These are phyloP conservation scores for Drosophila lini DNA, from an alignment of 1,140 invertebrate species.

Conservation along the genomic window DNA sequence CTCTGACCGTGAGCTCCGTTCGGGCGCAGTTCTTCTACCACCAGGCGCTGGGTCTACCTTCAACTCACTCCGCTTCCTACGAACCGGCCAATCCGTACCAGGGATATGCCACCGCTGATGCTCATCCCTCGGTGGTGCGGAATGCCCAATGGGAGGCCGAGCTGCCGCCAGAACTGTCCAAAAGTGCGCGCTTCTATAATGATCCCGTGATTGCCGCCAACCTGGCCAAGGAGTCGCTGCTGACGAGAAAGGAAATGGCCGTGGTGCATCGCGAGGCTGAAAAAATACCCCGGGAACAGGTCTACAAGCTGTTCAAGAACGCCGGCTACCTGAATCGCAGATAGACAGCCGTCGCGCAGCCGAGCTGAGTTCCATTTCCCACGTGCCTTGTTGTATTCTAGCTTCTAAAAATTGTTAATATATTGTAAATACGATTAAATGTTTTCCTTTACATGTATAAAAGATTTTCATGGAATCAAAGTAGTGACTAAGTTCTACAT, in stretches of 20 bases:
- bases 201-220: conserved; percentile 89
- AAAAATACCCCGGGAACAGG: conserved; percentile 90
- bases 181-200: conserved; percentile 88
- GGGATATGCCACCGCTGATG: conserved; percentile 75
- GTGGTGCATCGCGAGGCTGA: conserved; percentile 91
- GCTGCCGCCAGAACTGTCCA: conserved; percentile 87
- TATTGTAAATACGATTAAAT: conserved; percentile 55
- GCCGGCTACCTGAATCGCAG: conserved; percentile 86
- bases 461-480: conserved; percentile 9
- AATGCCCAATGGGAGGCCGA: conserved; percentile 87
- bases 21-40: conserved; percentile 74
- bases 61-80: conserved; percentile 17
- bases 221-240: conserved; percentile 91
- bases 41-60: conserved; percentile 50
- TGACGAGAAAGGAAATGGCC: conserved; percentile 89
- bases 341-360: conserved; percentile 39
- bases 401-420: conserved; percentile 73
- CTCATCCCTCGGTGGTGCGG: conserved; percentile 87
- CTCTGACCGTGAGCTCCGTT: conserved; percentile 26
- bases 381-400: conserved; percentile 71
- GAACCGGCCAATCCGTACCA: conserved; percentile 58
- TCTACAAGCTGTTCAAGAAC: conserved; percentile 89
- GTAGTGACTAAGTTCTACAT: conserved; percentile 26
- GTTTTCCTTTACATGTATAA: conserved; percentile 21
- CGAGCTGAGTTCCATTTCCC: conserved; percentile 13